These are phyloP conservation scores for Tapirus terrestris DNA, from an alignment of 2,113 vertebrate genomes.

Conservation along the genomic window DNA sequence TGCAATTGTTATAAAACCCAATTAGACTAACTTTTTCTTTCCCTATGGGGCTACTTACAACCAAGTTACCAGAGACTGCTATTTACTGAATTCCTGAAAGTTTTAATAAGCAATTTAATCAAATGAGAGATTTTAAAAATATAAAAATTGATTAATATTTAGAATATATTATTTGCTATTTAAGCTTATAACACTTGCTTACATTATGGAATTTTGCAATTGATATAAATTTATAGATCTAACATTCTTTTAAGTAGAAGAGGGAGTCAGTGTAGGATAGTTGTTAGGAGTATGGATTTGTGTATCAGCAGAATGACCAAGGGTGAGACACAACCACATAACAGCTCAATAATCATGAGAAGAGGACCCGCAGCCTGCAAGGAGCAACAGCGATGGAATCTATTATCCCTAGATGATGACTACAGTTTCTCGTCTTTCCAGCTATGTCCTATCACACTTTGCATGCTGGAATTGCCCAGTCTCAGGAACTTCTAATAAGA, in stretches of 20 bases:
- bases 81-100: background rate
- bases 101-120: background rate
- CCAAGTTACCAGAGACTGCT: background rate
- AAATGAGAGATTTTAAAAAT: background rate
- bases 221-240: background rate
- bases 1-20: background rate
- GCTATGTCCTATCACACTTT: conserved; percentile 5
- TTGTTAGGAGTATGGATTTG: too few relatives aligned
- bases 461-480: conserved; percentile 55
- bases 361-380: conserved; percentile 57
- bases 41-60: background rate
- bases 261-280: too few relatives aligned
- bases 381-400: conserved; percentile 46
- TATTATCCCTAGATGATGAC: conserved; percentile 53
- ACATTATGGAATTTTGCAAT: background rate
- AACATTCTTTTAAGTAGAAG: background rate
- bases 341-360: background rate
- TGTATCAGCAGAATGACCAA: too few relatives aligned
- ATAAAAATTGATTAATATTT: background rate
- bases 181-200: background rate
- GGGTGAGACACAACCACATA: too few relatives aligned
- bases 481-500: conserved; percentile 59
- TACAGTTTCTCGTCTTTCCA: conserved; percentile 17
- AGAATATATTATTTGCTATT: background rate
- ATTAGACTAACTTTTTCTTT: background rate